A percentile compares a stretch with the other conserved stretches of the same genome.
phyloP scores from a whole-genome alignment of 2,113 vertebrate species.

The Cynocephalus volans region DNA sequence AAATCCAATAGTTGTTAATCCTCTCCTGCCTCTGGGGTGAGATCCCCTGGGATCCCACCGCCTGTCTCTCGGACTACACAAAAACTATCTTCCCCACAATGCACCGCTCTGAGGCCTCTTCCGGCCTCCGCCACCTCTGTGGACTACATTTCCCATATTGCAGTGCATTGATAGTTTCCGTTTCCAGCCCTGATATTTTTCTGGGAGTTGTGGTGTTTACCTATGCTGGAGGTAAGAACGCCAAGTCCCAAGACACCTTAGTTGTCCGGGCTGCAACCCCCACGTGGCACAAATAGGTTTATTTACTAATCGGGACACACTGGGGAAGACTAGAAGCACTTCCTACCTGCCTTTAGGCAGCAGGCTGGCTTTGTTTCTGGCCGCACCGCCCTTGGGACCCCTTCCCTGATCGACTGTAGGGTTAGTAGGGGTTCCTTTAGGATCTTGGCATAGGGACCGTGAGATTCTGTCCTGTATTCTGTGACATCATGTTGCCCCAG shows the following conservation, averaged over 20 bases:
- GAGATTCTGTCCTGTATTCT: neutral
- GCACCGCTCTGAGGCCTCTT: neutral
- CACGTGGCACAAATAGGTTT: fast-evolving
- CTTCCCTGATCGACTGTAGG: neutral
- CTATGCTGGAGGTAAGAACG: fast-evolving
- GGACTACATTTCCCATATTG: constrained; percentile 71
- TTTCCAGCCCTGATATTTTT: neutral
- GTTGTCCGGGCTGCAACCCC: fast-evolving
- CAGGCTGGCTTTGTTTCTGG: neutral
- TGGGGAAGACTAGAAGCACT: neutral
- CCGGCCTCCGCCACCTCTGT: fast-evolving
- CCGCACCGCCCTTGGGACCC: too few relatives aligned
- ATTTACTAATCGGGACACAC: neutral
- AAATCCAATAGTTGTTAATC: neutral
- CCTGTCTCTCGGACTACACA: neutral
- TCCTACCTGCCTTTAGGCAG: neutral
- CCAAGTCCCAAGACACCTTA: fast-evolving
- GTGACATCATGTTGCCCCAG: neutral
- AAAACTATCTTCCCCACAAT: constrained; percentile 5
- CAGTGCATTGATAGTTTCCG: neutral
- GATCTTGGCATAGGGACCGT: neutral
- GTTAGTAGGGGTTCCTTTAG: neutral
- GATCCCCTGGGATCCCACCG: fast-evolving
- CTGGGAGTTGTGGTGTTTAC: neutral
- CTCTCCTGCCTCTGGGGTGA: fast-evolving